A percentile compares a stretch with the other conserved stretches of the same genome.
Evolutionary conservation across 2,113 vertebrate genomes (phyloP).

Genomic region (Pteropus alecto): DNA sequence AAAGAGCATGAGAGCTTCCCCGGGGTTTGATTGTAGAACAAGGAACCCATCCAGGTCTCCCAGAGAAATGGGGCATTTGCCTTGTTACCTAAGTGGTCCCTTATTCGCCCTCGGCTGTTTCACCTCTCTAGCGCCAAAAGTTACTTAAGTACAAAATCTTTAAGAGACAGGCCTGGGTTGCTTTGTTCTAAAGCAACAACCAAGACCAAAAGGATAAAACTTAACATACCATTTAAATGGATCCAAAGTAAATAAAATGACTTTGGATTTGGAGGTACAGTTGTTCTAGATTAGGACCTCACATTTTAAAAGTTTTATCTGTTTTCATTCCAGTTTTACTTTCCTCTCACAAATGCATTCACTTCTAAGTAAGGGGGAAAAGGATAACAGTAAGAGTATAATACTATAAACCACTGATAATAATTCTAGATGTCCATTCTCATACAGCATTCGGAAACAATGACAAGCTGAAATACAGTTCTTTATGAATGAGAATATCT

Average conservation of each 20-base stretch:
- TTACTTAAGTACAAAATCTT: not conserved
- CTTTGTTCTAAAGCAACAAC: not conserved
- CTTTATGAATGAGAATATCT: not conserved
- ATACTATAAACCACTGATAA: not conserved
- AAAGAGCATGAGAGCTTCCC: not conserved
- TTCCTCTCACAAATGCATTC: slow-evolving; percentile 18
- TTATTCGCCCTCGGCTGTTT: not conserved
- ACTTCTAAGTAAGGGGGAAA: not conserved
- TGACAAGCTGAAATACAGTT: not conserved
- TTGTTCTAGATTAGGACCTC: not conserved
- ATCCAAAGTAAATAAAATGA: slow-evolving; percentile 25
- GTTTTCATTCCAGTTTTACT: not conserved
- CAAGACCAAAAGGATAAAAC: not conserved
- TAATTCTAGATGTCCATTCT: slow-evolving; percentile 36
- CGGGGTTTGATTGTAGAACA: not conserved
- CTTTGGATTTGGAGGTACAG: not conserved
- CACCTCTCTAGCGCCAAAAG: not conserved
- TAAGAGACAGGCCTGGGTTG: not conserved
- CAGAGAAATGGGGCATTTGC: not conserved
- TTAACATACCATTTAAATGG: not conserved
- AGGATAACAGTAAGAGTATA: not conserved
- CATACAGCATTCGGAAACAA: not conserved
- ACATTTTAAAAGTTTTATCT: not conserved
- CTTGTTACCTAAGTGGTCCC: not conserved
- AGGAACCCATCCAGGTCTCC: not conserved